Evolutionary conservation across 1,140 invertebrate species (phyloP), one percentile per base, ranked within the genome.

Genomic region (Lucilia cuprina): DNA sequence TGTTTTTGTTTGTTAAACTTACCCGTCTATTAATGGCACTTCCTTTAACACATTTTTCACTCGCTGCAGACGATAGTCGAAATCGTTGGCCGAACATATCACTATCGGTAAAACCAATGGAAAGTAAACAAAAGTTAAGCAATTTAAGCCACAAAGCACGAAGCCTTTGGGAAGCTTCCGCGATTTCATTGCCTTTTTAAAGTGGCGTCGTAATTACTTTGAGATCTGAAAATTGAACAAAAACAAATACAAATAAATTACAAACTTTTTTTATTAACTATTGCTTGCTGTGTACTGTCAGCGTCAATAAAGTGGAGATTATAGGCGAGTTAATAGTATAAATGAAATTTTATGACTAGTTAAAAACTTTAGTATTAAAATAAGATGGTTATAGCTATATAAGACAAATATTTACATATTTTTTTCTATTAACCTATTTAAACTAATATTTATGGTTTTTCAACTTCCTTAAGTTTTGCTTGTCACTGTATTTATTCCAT

Each of bases 21-120:
- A 86, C 49, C 93, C 93, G 86, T 93, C 93, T 88, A 93, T 93
- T 86, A 93, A 90, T 41, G 93, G 93, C 87, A 93, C 93, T 85
- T 93, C 93, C 60, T 91, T 91, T 49, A 93, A 88, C 35, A 93
- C 92, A 86, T 93, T 92, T 74, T 92, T 89, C 65, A 93, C 93
- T 25, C 91, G 92, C 82, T 93, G 92, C 85, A 93, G 87, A 41
- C 93, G 91, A 84, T 92, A 92, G 82, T 91, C 90, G 87, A 90
- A 91, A 55, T 91, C 88, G 84, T 86, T 85, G 74, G 83, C 89
- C 70, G 88, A 85, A 86, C 89, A 89, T 88, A 86, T 86, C 65
- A 88, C 82, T 65, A 90, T 87, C 85, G 89, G 89, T 87, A 90
- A 82, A 30, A 90, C 86, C 83, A 90, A 85, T 82, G 89, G 89